phyloP scores from a whole-genome alignment of 2,113 vertebrate genomes.

The Hippocampus zosterae region DNA sequence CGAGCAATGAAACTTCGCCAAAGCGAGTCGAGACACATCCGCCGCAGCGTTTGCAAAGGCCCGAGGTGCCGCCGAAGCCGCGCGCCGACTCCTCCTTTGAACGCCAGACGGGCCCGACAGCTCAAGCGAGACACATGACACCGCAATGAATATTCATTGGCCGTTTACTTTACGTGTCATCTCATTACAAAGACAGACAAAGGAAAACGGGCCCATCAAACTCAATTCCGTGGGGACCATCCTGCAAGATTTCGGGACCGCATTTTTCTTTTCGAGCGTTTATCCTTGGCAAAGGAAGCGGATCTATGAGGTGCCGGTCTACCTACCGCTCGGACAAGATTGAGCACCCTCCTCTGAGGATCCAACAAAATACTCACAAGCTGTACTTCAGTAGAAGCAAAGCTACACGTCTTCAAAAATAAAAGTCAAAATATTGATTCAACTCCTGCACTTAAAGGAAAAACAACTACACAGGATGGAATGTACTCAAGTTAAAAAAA shows the following conservation, averaged over 20 bases:
- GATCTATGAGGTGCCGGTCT: neutral
- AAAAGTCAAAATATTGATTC: neutral
- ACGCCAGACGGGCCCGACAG: slow-evolving; percentile 37
- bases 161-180: slow-evolving; percentile 19
- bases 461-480: too few species aligned
- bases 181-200: slow-evolving; percentile 24
- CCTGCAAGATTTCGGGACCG: neutral
- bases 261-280: neutral
- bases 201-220: slow-evolving; percentile 31
- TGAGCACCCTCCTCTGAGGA: neutral
- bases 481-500: too few species aligned
- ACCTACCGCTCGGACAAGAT: neutral
- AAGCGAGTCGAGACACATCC: slow-evolving; percentile 62
- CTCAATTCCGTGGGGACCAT: slow-evolving; percentile 25
- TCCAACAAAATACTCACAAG: neutral
- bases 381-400: neutral
- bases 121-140: slow-evolving; percentile 25
- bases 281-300: neutral
- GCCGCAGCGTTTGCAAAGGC: slow-evolving; percentile 38
- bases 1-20: slow-evolving; percentile 25
- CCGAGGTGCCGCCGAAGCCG: slow-evolving; percentile 42
- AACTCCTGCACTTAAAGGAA: too few species aligned
- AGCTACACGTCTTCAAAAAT: neutral
- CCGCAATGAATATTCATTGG: slow-evolving; percentile 39
- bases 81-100: slow-evolving; percentile 32